Base-by-base conservation (phyloP, 2,888 invertebrate genomes). In the Microctonus brassicae region DNA sequence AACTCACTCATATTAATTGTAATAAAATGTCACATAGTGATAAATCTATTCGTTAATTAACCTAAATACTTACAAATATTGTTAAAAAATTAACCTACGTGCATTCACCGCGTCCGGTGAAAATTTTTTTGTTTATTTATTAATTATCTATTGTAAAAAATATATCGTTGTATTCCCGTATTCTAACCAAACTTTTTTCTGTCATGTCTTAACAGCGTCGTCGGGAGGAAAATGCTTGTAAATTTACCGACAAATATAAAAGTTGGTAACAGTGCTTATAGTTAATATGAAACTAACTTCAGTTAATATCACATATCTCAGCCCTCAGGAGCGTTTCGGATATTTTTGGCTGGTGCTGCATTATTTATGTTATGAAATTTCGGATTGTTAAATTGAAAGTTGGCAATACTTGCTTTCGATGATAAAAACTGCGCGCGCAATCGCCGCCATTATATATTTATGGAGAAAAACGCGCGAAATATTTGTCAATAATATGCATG, bases 311-410 rank as follows among this genome's bases (percentile, higher is more conserved):
- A 63, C 52, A 22, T 52, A 62, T 53, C 10, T 55, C n/a, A n/a
- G n/a, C n/a, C n/a, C n/a, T n/a, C 62, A 69, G 69, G 70, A 64
- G 64, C 70, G 70, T 70, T 63, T 47, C 58, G n/a, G 20, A 64
- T n/a, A n/a, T 17, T 36, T 29, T 36, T 29, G 57, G 29, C 36
- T 29, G 33, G 47, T n/a, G n/a, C n/a, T n/a, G n/a, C n/a, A n/a
- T n/a, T n/a, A n/a, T n/a, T n/a, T n/a, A n/a, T n/a, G n/a, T n/a
- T n/a, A n/a, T n/a, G n/a, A n/a, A n/a, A n/a, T n/a, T n/a, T n/a
- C n/a, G n/a, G n/a, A n/a, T n/a, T 34, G 34, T 60, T 60, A 11
- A 20, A 60, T 10, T 20, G 20, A 17, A 36, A 0, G 60, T 60
- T 60, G 60, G 60, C 22, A 20, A 20, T 34, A 17, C 17, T 47